Base-by-base conservation (phyloP, 2,888 invertebrate species). In the Melangyna quadrimaculata region DNA sequence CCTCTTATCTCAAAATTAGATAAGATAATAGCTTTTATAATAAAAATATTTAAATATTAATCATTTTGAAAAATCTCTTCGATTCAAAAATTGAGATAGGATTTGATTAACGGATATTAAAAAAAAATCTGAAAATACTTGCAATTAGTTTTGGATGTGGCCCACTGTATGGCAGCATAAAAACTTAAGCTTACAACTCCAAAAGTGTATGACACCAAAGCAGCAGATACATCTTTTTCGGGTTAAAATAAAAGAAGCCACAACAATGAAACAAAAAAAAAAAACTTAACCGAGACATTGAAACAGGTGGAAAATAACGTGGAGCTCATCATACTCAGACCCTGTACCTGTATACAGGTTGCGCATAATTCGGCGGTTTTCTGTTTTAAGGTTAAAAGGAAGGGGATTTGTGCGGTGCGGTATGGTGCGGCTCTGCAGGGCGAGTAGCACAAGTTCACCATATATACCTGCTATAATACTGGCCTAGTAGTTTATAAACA, bases 201-300 rank as follows among this genome's bases (percentile, higher is more conserved):
- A 63, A 69, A 70, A 71, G 43, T n/a, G n/a, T 8, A 29, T 45
- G 57, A 40, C 19, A 22, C 51, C 12, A 4, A 51, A 37, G 67
- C 10, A 1, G 22, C 45, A 55, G 65, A 55, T 55, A 59, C 17
- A 59, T 45, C 55, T 45, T 17, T 67, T 79, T 79, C 70, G 32
- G 74, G 55, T 67, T 75, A 78, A 69, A 61, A 37, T 37, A 45
- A 63, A 71, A 51, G 19, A 67, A 67, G 12, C 45, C 45, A 61
- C 19, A 61, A 67, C 29, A 67, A 67, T 48, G 40, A 48, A 67
- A 27, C 17, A 8, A 35, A 45, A 73, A 3, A 32, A 48, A 72
- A 83, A 35, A 69, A 53, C 57, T 79, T 74, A 74, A 74, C 83
- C 74, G 57, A 74, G 80, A 77, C 84, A 84, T 84, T 84, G 84